Base-by-base conservation (phyloP, 2,113 vertebrate genomes). In the Sapayoa aenigma region DNA sequence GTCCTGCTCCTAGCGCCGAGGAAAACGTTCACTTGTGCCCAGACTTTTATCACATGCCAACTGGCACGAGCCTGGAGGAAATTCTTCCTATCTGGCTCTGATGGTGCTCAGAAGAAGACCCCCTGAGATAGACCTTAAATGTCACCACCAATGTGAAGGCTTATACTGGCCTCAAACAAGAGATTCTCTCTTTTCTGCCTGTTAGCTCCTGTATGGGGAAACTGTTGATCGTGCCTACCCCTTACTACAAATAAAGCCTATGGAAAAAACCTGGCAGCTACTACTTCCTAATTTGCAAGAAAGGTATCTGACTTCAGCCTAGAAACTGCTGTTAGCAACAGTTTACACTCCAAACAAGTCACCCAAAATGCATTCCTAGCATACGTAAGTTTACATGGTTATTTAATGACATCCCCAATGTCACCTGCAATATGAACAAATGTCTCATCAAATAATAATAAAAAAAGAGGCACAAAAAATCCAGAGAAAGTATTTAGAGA, bases 1-100 rank as follows among this genome's bases (percentile, higher is more conserved):
- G 17, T 58, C 31, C 69, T 50, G n/a, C 12, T 72, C 20, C 53
- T 37, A 18, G 1, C 0, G 0, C 41, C 83, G 8, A 69, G 18
- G 18, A 75, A 87, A 87, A 58, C 1, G 3, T 33, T 49, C 41
- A 30, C 14, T 44, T 25, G 5, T 68, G 46, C 30, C 53, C 62
- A 69, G 33, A 82, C 37, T 78, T 80, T 79, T 22, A 53, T 30
- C 31, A 68, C 19, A 23, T 6, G 28, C 18, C 84, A 95, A 50
- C 6, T 66, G 37, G 41, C 62, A 91, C n/a, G 5, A 89, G 31
- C 27, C 62, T 60, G 24, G 19, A 84, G 58, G 25, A 83, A 18
- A 79, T 47, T 76, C 2, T 65, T 87, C 16, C 28, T 46, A 39
- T 37, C 60, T 87, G 14, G 50, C 25, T 90, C 31, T 25, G 14